phyloP scores from a whole-genome alignment of 2,797 vertebrate species.

The Rhodeus uyekii region DNA sequence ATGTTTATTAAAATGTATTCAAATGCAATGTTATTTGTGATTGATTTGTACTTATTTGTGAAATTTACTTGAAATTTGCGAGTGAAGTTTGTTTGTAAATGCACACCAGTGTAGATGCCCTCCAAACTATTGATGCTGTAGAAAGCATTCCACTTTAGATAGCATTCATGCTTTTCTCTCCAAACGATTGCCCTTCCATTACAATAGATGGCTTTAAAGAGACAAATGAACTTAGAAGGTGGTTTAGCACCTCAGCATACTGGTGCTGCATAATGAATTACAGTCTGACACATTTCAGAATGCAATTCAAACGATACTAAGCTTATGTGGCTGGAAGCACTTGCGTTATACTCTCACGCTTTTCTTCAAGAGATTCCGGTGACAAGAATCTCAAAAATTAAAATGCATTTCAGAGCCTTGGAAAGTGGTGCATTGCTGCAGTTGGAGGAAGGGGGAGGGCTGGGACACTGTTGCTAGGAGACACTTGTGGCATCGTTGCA shows the following conservation, averaged over 20 bases:
- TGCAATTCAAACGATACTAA: not conserved
- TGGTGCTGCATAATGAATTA: not conserved
- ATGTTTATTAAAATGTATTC: no score
- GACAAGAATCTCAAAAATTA: constrained; percentile 57
- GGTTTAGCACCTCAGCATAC: not conserved
- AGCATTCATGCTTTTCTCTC: not conserved
- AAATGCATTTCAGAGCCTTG: constrained; percentile 74
- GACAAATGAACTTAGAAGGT: not conserved
- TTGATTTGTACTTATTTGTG: not conserved
- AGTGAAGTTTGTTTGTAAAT: not conserved
- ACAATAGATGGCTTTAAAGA: not conserved
- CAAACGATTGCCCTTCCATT: not conserved
- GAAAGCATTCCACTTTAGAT: not conserved
- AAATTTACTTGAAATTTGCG: not conserved
- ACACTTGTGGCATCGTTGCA: constrained; percentile 78
- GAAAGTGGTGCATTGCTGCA: constrained; percentile 80
- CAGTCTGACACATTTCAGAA: not conserved
- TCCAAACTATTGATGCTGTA: not conserved
- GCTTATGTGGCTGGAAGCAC: not conserved
- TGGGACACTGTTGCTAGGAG: constrained; percentile 82
- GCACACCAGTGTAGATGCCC: no score
- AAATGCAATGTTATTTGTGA: not conserved
- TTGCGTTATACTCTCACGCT: not conserved
- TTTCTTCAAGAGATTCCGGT: not conserved
- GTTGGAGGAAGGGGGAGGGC: constrained; percentile 57